Percentiles rank a stretch among this genome's conserved stretches.
phyloP scores from a whole-genome alignment of 2,888 invertebrate species.

The Adineta ricciae region DNA sequence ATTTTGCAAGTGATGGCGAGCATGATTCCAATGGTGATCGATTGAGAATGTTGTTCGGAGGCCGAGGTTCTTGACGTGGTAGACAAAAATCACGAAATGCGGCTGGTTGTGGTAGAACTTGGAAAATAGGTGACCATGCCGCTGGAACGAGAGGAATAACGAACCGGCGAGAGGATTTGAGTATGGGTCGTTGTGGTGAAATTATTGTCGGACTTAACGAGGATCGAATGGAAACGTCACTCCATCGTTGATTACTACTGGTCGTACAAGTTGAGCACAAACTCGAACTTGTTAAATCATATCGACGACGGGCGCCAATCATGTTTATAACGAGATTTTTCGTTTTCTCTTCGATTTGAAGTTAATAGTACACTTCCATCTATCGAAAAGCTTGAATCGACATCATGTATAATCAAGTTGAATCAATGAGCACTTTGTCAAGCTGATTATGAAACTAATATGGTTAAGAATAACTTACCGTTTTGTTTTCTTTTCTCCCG shows the following conservation, averaged over 20 bases:
- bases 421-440: background rate
- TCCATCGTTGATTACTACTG: background rate
- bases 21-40: background rate
- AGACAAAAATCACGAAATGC: background rate
- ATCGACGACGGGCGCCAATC: background rate
- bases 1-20: conserved; percentile 6
- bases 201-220: background rate
- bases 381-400: background rate
- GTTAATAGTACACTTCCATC: background rate
- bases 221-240: background rate
- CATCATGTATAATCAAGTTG: background rate
- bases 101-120: background rate
- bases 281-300: background rate
- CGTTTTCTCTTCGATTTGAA: no score
- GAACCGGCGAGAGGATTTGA: background rate
- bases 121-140: background rate
- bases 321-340: no score
- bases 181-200: background rate
- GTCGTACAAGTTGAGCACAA: background rate
- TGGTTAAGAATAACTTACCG: background rate
- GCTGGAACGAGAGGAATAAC: background rate
- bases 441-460: background rate
- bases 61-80: background rate
- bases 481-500: background rate
- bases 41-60: background rate